A percentile compares a stretch with the other conserved stretches of the same genome.
These are phyloP conservation scores for Drosophila varians DNA, from an alignment of 1,140 invertebrate species.

Conservation along the genomic window DNA sequence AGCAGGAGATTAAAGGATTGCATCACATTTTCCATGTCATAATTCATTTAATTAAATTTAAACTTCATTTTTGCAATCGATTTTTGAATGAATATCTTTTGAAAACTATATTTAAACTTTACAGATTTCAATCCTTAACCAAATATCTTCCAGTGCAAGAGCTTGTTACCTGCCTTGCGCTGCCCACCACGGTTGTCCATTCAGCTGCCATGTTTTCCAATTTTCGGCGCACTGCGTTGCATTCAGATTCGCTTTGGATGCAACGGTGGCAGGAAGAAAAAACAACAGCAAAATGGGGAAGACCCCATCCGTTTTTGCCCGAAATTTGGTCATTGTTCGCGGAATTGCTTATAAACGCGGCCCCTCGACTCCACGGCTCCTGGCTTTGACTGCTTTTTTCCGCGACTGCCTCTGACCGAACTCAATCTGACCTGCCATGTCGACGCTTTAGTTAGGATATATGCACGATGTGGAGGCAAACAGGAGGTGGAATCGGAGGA, in stretches of 20 bases:
- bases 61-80: too few species aligned
- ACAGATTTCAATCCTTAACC: background rate
- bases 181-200: constrained; percentile 34
- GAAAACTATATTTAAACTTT: too few species aligned
- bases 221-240: constrained; percentile 67
- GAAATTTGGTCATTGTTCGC: constrained; percentile 80
- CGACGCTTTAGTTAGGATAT: constrained; percentile 38
- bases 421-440: constrained; percentile 67
- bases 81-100: background rate
- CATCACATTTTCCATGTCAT: too few species aligned
- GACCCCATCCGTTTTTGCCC: constrained; percentile 29
- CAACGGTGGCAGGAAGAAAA: constrained; percentile 9
- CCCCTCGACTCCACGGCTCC: constrained; percentile 2
- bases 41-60: too few species aligned
- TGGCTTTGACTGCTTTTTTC: background rate
- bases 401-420: constrained; percentile 15
- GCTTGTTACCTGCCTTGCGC: background rate
- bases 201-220: constrained; percentile 74
- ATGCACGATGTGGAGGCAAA: background rate
- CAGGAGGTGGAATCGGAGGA: background rate
- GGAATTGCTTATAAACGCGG: constrained; percentile 74
- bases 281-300: constrained; percentile 22
- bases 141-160: background rate
- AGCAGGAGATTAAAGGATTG: background rate
- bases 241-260: constrained; percentile 59